Base-by-base conservation (phyloP, 2,797 vertebrate species). In the Rhyacichthys aspro region DNA sequence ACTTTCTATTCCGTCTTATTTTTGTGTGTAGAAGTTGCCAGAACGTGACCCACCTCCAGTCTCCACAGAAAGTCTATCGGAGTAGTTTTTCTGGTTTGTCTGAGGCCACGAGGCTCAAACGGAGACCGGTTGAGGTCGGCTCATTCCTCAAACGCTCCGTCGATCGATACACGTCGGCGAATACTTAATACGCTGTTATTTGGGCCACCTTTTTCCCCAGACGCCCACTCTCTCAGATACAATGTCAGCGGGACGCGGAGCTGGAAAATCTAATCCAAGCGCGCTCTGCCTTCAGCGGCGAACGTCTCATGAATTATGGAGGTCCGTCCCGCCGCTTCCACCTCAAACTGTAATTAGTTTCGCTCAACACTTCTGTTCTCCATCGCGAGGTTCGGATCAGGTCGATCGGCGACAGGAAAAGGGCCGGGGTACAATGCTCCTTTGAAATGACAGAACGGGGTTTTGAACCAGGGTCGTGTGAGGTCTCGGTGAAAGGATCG, bases 331-430 rank as follows among this genome's bases (percentile, higher is more conserved):
- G 19, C 67, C 67, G 82, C 69, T 67, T 14, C 41, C 59, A 70
- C 76, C 67, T 65, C 66, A 63, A 84, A 82, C 72, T 83, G 74
- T 88, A 85, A 89, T 90, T 86, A 86, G 78, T 86, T 83, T 73
- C 66, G 67, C 72, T 64, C 58, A 75, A 66, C 76, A 67, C 55
- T 59, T 72, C 63, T 72, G 70, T 67, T 83, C 74, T 3, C 23
- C 4, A 28, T 28, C 23, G 7, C 23, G 7, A 28, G 23, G 23
- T 28, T 28, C 23, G 23, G 23, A 28, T 28, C 23, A 28, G 23
- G 23, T 28, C 23, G 23, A 28, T 28, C 4, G 7, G 23, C 23
- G 23, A 23, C 2, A 23, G 19, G 19, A 23, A 23, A 23, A 23
- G 19, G 19, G 7, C 23, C 7, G 23, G 23, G 7, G 23, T 28